Evolutionary conservation across 2,888 invertebrate species (phyloP).

Genomic region (Hecatera dysodea): DNA sequence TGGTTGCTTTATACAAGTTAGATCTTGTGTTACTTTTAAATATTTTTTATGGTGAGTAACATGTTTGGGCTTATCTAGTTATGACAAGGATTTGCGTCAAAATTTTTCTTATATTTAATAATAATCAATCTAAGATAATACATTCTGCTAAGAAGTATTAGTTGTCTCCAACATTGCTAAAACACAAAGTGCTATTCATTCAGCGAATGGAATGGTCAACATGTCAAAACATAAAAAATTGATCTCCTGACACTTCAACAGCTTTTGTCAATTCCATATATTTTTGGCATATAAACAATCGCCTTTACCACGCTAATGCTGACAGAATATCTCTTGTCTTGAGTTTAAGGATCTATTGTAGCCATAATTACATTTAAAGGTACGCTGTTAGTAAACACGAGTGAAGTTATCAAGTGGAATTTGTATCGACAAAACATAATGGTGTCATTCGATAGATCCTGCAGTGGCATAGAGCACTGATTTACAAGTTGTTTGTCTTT

Average conservation of each 20-base stretch:
- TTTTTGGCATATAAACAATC: too few relatives aligned
- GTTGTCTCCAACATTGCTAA: background rate
- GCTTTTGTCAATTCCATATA: too few relatives aligned
- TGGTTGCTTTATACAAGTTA: conserved; percentile 22
- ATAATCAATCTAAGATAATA: background rate
- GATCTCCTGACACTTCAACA: too few relatives aligned
- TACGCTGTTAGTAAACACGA: background rate
- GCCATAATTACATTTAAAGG: background rate
- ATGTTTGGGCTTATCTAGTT: background rate
- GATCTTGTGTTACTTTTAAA: conserved; percentile 40
- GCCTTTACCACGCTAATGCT: too few relatives aligned
- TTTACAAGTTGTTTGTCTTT: too few relatives aligned
- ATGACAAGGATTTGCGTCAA: background rate
- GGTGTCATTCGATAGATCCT: too few relatives aligned
- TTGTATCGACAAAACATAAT: background rate
- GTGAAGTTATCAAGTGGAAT: background rate
- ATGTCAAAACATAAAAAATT: too few relatives aligned
- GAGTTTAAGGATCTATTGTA: background rate
- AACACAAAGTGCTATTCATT: too few relatives aligned
- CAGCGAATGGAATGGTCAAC: too few relatives aligned
- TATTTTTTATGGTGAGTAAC: conserved; percentile 47
- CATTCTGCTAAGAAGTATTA: background rate
- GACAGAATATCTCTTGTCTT: too few relatives aligned
- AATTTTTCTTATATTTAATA: background rate
- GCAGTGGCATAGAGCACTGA: background rate